phyloP scores from a whole-genome alignment of 2,797 vertebrate species.

The Platalea minor region DNA sequence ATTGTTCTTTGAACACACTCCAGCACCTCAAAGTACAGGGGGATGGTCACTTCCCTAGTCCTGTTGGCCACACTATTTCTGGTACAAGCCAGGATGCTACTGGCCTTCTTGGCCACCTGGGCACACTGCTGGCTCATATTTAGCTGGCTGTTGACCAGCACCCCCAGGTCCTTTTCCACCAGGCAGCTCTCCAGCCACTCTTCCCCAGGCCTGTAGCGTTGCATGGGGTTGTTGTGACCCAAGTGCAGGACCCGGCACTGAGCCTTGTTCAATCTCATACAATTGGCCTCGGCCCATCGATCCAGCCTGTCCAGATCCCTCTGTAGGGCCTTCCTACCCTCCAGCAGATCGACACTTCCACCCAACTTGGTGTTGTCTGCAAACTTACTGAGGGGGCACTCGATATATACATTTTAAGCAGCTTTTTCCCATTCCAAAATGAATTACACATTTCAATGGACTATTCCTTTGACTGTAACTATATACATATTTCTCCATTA shows the following conservation, averaged over 20 bases:
- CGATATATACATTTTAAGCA: background rate
- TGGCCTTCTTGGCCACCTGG: background rate
- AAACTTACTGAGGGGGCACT: background rate
- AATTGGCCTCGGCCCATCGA: fast-evolving
- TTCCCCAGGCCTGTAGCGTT: background rate
- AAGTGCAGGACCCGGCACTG: background rate
- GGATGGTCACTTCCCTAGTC: fast-evolving
- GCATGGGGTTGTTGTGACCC: background rate
- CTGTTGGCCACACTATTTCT: background rate
- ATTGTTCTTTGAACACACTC: background rate
- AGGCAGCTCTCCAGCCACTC: background rate
- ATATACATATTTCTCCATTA: background rate
- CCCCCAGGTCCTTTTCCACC: fast-evolving
- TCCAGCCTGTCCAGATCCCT: background rate
- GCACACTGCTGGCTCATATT: background rate
- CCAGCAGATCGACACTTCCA: background rate
- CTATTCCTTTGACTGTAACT: background rate
- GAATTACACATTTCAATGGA: background rate
- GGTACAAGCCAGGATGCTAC: background rate
- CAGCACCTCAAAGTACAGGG: background rate
- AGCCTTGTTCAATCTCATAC: background rate
- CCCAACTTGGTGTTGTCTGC: background rate
- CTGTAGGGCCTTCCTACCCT: background rate
- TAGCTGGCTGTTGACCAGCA: fast-evolving
- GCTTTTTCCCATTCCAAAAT: background rate